These are phyloP conservation scores for Phoenicopterus ruber DNA, from an alignment of 2,113 vertebrate genomes.

Conservation along the genomic window DNA sequence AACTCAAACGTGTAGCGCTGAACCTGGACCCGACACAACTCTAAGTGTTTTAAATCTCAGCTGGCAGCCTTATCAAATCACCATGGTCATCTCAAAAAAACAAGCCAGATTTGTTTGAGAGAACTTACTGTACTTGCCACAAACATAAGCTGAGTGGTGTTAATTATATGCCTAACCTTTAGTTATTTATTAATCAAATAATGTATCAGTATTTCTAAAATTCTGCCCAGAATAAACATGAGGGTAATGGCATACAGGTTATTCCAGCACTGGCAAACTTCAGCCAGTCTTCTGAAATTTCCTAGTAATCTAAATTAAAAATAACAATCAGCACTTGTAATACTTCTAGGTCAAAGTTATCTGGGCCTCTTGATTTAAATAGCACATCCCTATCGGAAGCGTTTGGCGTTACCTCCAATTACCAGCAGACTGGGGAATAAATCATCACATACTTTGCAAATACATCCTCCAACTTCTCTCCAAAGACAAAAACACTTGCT, in stretches of 20 bases:
- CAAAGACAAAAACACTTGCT: neutral
- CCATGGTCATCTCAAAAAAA: neutral
- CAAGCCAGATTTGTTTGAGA: neutral
- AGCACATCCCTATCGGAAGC: rapidly evolving
- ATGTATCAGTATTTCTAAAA: neutral
- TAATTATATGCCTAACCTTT: neutral
- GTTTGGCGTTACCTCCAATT: neutral
- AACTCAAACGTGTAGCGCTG: neutral
- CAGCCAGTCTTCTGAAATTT: neutral
- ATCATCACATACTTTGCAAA: neutral
- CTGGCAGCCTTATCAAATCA: neutral
- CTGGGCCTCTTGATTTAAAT: neutral
- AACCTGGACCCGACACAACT: neutral
- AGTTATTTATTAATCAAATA: conserved; percentile 1
- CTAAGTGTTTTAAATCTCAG: neutral
- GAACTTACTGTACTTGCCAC: neutral
- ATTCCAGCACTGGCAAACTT: neutral
- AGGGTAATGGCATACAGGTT: neutral
- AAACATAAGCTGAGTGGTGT: neutral
- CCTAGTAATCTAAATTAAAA: neutral
- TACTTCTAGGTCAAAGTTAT: neutral
- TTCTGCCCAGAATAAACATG: neutral
- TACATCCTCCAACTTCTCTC: neutral
- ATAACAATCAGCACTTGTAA: neutral
- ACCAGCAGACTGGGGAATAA: neutral